A percentile compares a stretch with the other conserved stretches of the same genome.
Evolutionary conservation across 2,797 vertebrate genomes (phyloP).

Genomic region (Eulemur albifrons): DNA sequence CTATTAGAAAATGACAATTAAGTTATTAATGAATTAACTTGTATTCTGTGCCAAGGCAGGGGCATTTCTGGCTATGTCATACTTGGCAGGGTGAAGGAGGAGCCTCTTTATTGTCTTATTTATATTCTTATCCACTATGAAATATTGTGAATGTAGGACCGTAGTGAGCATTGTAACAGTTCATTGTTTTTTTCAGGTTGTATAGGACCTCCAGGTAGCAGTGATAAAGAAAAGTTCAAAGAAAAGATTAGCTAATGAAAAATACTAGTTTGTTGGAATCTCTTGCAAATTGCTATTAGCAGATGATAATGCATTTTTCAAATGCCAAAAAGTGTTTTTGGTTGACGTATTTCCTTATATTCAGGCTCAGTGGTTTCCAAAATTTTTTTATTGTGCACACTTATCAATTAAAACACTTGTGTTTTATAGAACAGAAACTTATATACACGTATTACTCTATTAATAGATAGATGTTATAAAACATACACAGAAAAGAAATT

Average conservation of each 20-base stretch:
- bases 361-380: conserved; percentile 25
- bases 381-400: background rate
- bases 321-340: conserved; percentile 27
- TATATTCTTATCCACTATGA: background rate
- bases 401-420: conserved; percentile 40
- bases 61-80: conserved; percentile 18
- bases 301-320: conserved; percentile 40
- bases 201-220: background rate
- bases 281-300: conserved; percentile 20
- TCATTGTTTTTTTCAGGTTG: conserved; percentile 30
- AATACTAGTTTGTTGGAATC: conserved; percentile 28
- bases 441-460: conserved; percentile 14
- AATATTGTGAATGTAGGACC: conserved; percentile 17
- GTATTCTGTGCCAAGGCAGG: conserved; percentile 8
- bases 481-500: conserved; percentile 53
- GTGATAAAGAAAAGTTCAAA: conserved; percentile 31
- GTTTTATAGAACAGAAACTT: background rate
- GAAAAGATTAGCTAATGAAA: conserved; percentile 52
- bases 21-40: conserved; percentile 45
- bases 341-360: conserved; percentile 24
- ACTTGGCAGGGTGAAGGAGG: background rate
- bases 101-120: conserved; percentile 3
- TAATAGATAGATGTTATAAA: conserved; percentile 34
- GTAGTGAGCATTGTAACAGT: background rate
- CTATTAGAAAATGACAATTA: conserved; percentile 35